phyloP scores from a whole-genome alignment of 2,888 invertebrate species.

The Synergus itoensis region DNA sequence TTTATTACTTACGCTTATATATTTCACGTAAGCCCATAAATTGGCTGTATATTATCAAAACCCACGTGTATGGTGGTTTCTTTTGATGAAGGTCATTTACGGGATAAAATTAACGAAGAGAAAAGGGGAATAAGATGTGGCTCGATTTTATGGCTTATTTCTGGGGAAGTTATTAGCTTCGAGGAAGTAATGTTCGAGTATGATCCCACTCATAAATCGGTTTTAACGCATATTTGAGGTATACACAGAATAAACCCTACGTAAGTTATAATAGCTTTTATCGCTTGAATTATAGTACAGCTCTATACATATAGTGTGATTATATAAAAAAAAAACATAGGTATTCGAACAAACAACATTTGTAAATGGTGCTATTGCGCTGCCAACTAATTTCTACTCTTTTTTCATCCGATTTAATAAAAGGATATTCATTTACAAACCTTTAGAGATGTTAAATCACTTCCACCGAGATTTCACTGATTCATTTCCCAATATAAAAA shows the following conservation, averaged over 20 bases:
- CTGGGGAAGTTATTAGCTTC: slow-evolving; percentile 18
- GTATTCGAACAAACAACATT: too few relatives aligned
- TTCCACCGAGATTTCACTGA: neutral
- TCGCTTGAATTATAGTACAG: neutral
- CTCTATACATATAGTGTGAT: neutral
- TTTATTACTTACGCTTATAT: slow-evolving; percentile 31
- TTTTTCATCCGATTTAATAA: too few relatives aligned
- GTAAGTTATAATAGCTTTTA: neutral
- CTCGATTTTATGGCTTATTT: slow-evolving; percentile 35
- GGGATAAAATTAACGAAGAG: slow-evolving; percentile 31
- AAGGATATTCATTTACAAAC: too few relatives aligned
- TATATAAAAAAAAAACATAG: neutral
- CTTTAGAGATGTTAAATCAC: neutral
- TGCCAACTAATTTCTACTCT: too few relatives aligned
- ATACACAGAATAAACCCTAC: neutral
- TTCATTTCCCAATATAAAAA: neutral
- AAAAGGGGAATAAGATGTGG: slow-evolving; percentile 29
- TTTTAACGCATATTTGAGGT: slow-evolving; percentile 11
- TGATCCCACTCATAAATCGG: slow-evolving; percentile 18
- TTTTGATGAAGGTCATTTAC: slow-evolving; percentile 29
- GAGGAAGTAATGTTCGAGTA: slow-evolving; percentile 32
- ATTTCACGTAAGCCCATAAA: slow-evolving; percentile 37
- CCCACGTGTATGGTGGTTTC: slow-evolving; percentile 16
- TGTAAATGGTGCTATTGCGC: too few relatives aligned
- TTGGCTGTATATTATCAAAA: slow-evolving; percentile 32